Evolutionary conservation across 1,140 invertebrate genomes (phyloP).

Genomic region (Drepana arcuata): DNA sequence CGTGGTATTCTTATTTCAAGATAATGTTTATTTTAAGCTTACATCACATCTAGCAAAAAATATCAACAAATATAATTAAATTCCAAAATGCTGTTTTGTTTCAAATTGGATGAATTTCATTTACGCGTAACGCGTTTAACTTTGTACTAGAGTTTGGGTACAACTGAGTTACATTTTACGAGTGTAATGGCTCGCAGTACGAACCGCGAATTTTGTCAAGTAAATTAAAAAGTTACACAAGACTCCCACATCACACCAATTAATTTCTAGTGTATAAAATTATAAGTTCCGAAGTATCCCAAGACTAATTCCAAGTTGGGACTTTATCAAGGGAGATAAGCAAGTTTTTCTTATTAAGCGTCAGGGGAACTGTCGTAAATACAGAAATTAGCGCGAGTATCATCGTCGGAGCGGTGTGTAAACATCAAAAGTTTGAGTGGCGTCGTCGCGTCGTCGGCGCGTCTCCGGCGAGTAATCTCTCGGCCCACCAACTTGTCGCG

Average conservation of each 20-base stretch:
- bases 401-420: slow-evolving; percentile 46
- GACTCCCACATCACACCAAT: slow-evolving; percentile 8
- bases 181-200: slow-evolving; percentile 10
- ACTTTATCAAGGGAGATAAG: slow-evolving; percentile 42
- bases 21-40: too few species aligned
- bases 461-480: slow-evolving; percentile 22
- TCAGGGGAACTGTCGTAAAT: slow-evolving; percentile 59
- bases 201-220: slow-evolving; percentile 7
- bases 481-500: too few species aligned
- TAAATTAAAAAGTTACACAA: slow-evolving; percentile 12
- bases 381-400: slow-evolving; percentile 59
- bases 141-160: too few species aligned
- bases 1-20: too few species aligned
- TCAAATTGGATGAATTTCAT: too few species aligned
- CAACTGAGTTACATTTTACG: too few species aligned
- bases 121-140: too few species aligned
- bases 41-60: too few species aligned
- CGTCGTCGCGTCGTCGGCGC: slow-evolving; percentile 12
- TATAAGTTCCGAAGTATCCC: slow-evolving; percentile 9
- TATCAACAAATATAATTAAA: too few species aligned
- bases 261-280: slow-evolving; percentile 16
- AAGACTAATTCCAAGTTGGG: slow-evolving; percentile 25
- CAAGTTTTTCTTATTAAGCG: slow-evolving; percentile 62
- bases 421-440: slow-evolving; percentile 58
- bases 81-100: too few species aligned